Base-by-base conservation (phyloP, 1,140 invertebrate species). In the Monochamus saltuarius region DNA sequence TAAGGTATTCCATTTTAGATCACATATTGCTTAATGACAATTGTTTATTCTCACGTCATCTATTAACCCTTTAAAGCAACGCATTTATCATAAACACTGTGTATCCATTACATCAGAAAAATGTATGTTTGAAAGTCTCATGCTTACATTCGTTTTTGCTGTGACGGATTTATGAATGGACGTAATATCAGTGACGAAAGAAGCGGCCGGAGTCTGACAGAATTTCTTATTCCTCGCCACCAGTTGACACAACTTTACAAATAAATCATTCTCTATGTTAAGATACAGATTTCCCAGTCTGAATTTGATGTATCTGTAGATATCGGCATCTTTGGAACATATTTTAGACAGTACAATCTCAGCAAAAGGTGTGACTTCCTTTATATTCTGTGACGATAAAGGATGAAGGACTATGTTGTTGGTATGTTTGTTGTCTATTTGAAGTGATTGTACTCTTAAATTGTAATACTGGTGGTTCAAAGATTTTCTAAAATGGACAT, bases 341-440 rank as follows among this genome's bases (percentile, higher is more conserved):
- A 61, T 51, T 67, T 87, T 88, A 36, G 90, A 79, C 36, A 85
- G 70, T 1, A 82, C 80, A 16, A 90, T 73, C 71, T 91, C 88
- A 37, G 91, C 68, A 65, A 85, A 90, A 1, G 89, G 87, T 3
- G 54, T 81, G 76, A 66, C 72, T 72, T 43, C 79, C 78, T 64
- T 75, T 69, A 19, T 70, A 62, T 40, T 73, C 74, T 6, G 76
- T 51, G 49, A 77, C 59, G 39, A 73, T 46, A 49, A 72, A 64
- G 88, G 86, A 70, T 88, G 82, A n/a, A 94, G 70, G 1, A 91
- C 84, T 49, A 88, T 85, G 1, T 89, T 87, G 71, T 90, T 91
- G 37, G 87, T 84, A n/a, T 89, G 72, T 75, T 93, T 91, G 79
- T 93, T 92, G 74, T 94, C 91, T 59, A 94, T 79, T 83, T 94